Evolutionary conservation across 2,888 invertebrate species (phyloP).

Genomic region (Acholoe squamosa): DNA sequence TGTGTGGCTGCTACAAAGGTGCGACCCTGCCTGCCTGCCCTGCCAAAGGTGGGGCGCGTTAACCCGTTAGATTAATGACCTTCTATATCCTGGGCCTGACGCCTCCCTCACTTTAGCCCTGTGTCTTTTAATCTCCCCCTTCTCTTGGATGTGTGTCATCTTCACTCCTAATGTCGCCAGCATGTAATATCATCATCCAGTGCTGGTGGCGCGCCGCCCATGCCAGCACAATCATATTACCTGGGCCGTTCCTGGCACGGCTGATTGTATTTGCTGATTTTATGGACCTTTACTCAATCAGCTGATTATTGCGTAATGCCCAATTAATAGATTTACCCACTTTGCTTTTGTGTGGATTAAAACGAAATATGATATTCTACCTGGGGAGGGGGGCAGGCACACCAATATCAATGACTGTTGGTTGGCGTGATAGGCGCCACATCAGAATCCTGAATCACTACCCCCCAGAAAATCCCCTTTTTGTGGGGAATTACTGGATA

Average conservation of each 20-base stretch:
- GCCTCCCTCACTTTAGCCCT: background rate
- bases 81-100: constrained; percentile 23
- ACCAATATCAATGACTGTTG: constrained; percentile 14
- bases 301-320: constrained; percentile 53
- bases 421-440: background rate
- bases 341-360: constrained; percentile 55
- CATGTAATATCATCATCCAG: constrained; percentile 16
- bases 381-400: background rate
- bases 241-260: background rate
- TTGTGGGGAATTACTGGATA: constrained; percentile 48
- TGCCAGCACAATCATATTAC: constrained; percentile 33
- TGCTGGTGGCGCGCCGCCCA: background rate
- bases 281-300: constrained; percentile 51
- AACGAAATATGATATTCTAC: constrained; percentile 51
- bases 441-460: constrained; percentile 8
- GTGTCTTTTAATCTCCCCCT: constrained; percentile 52
- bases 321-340: constrained; percentile 41
- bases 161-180: background rate
- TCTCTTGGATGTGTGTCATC: constrained; percentile 56
- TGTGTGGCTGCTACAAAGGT: constrained; percentile 26
- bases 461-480: constrained; percentile 10
- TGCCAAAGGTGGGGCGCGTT: constrained; percentile 49
- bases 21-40: background rate
- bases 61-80: constrained; percentile 48
- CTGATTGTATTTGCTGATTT: constrained; percentile 56